Base-by-base conservation (phyloP, 2,797 vertebrate species). In the Bradypus variegatus region DNA sequence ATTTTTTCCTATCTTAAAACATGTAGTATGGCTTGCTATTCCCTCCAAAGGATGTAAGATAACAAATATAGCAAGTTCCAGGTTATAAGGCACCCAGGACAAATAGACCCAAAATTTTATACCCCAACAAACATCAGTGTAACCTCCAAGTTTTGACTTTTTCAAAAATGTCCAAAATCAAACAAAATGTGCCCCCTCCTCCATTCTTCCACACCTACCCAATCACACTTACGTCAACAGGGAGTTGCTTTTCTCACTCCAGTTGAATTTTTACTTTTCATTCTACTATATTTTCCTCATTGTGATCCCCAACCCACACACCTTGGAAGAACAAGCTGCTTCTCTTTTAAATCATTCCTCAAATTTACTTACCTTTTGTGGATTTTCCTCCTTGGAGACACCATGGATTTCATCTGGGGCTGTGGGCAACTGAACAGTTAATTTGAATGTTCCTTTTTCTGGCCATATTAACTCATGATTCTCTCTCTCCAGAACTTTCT, bases 401-500 rank as follows among this genome's bases (percentile, higher is more conserved):
- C 53, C 38, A 33, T 72, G 48, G 69, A 19, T 36, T 60, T 93
- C 60, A 50, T 4, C 41, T 31, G 53, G 7, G 55, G 48, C 48
- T 95, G 90, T 76, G 41, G 95, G 96, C 55, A 96, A 94, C n/a
- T 38, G 85, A 41, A 98, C 95, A n/a, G 92, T 83, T 92, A 98
- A 45, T 12, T 64, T 95, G 77, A 97, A 45, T 7, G 88, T 86
- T 93, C 72, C 72, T 94, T 95, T 93, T 86, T 60, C 93, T 85
- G 85, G 93, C 93, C 95, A 94, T n/a, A 72, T 55, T 77, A 98
- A 72, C 69, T 96, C 89, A 41, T 98, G 98, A 77, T 3, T 92
- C 18, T 81, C 31, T 86, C 92, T 97, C 82, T 95, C 79, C 73
- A 98, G 96, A 95, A 98, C 97, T 29, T 36, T 94, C 79, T 97